phyloP scores from a whole-genome alignment of 2,888 invertebrate genomes.

The Laothoe populi region DNA sequence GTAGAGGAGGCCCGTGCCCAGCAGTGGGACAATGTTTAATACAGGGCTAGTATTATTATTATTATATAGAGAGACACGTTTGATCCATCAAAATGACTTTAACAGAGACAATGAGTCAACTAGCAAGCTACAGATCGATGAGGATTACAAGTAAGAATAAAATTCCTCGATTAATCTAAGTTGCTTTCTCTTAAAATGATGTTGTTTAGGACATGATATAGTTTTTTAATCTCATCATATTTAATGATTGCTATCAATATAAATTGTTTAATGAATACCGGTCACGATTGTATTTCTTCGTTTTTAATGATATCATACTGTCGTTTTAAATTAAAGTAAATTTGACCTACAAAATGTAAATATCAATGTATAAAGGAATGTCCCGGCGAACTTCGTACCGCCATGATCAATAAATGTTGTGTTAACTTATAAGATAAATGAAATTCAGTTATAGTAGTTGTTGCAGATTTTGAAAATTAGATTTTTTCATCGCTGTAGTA shows the following conservation, averaged over 20 bases:
- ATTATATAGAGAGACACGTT: too few relatives aligned
- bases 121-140: background rate
- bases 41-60: too few relatives aligned
- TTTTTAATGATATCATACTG: background rate
- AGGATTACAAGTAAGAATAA: background rate
- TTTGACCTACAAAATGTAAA: too few relatives aligned
- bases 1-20: too few relatives aligned
- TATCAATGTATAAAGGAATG: too few relatives aligned
- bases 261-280: background rate
- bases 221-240: conserved; percentile 13
- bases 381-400: too few relatives aligned
- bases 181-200: conserved; percentile 9
- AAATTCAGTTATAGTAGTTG: too few relatives aligned
- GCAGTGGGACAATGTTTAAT: too few relatives aligned
- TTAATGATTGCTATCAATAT: conserved; percentile 13
- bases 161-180: background rate
- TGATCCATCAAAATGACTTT: background rate
- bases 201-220: conserved; percentile 13
- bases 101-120: background rate
- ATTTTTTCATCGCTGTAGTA: too few relatives aligned
- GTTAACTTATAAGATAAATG: too few relatives aligned
- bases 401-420: too few relatives aligned
- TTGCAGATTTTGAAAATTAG: too few relatives aligned
- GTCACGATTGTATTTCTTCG: conserved; percentile 12
- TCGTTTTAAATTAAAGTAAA: conserved; percentile 1